phyloP scores from a whole-genome alignment of 2,888 invertebrate genomes.

The Portevinia maculata region DNA sequence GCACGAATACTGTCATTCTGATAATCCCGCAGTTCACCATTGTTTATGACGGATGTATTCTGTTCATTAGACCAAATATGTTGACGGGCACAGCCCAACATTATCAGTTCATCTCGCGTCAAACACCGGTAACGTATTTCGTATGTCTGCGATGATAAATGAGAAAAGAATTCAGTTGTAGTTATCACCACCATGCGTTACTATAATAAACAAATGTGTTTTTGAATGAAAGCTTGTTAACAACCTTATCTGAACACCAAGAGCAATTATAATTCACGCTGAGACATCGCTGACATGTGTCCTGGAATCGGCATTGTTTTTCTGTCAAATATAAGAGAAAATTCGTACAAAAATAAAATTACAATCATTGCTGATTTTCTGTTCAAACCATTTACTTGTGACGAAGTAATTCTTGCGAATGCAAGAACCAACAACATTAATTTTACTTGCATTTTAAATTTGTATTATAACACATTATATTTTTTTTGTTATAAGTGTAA shows the following conservation, averaged over 20 bases:
- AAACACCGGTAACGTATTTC: conserved; percentile 78
- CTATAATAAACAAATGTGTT: neutral
- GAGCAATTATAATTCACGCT: conserved; percentile 78
- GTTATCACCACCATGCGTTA: neutral
- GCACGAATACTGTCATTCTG: conserved; percentile 79
- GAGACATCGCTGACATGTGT: conserved; percentile 79
- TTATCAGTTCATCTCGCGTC: conserved; percentile 76
- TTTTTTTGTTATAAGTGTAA: neutral
- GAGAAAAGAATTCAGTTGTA: neutral
- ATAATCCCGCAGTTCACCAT: conserved; percentile 79
- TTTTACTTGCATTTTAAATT: neutral
- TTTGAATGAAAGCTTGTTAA: conserved; percentile 11
- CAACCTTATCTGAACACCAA: conserved; percentile 82
- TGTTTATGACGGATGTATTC: conserved; percentile 74
- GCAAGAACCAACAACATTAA: neutral
- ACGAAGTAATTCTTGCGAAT: neutral
- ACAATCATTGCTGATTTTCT: neutral
- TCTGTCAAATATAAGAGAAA: conserved; percentile 71
- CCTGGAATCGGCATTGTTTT: conserved; percentile 78
- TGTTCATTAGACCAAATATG: conserved; percentile 79
- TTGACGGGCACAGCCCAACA: conserved; percentile 76
- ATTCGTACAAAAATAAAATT: neutral
- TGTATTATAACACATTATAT: neutral
- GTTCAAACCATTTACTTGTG: conserved; percentile 12
- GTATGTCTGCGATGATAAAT: conserved; percentile 75